These are phyloP conservation scores for Seriola aureovittata DNA, from an alignment of 2,113 vertebrate species.

Conservation along the genomic window DNA sequence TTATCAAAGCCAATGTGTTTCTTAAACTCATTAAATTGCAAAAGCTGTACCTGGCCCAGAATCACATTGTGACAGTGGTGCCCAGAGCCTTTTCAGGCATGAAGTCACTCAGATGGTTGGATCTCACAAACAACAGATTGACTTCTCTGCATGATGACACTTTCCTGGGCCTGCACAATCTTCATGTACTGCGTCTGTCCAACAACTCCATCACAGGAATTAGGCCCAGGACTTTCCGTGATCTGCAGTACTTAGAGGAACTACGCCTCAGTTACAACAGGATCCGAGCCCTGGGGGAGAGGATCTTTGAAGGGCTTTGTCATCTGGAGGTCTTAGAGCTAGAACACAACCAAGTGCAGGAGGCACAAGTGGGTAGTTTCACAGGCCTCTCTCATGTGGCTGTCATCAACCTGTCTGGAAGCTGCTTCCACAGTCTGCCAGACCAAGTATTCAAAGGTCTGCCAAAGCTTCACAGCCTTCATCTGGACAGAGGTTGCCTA, in stretches of 20 bases:
- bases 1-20: conserved; percentile 93
- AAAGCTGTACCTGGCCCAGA: conserved; percentile 94
- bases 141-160: conserved; percentile 90
- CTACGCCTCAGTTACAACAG: conserved; percentile 91
- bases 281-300: conserved; percentile 86
- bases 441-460: conserved; percentile 91
- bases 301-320: conserved; percentile 90
- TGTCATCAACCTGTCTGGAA: conserved; percentile 93
- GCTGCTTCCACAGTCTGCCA: conserved; percentile 89
- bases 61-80: conserved; percentile 89
- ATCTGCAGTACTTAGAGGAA: conserved; percentile 94
- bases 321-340: conserved; percentile 93
- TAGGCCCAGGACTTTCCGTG: conserved; percentile 90
- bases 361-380: conserved; percentile 87
- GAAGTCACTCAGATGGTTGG: conserved; percentile 95
- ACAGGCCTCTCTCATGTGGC: conserved; percentile 89
- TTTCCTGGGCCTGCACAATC: conserved; percentile 89
- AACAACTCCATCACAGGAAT: conserved; percentile 90
- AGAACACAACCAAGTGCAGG: conserved; percentile 93
- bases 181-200: conserved; percentile 92
- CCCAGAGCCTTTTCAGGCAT: conserved; percentile 92
- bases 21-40: conserved; percentile 90
- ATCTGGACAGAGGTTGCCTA: conserved; percentile 92
- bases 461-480: conserved; percentile 92
- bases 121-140: conserved; percentile 93